These are phyloP conservation scores for Linnaemya tessellans DNA, from an alignment of 2,888 invertebrate species.

Conservation along the genomic window DNA sequence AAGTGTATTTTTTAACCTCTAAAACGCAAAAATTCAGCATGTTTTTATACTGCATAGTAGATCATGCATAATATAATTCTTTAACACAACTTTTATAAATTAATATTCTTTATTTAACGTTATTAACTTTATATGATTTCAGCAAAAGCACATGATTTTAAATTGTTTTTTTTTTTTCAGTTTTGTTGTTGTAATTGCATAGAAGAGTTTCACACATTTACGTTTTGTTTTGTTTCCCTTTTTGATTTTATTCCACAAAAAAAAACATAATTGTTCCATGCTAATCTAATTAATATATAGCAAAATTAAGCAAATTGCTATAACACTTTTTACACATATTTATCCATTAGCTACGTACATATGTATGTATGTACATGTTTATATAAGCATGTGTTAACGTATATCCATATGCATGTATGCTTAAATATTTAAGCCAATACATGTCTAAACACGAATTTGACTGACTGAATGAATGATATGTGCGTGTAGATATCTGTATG, in stretches of 20 bases:
- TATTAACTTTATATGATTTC: not conserved
- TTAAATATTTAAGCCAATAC: too few relatives aligned
- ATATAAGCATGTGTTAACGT: too few relatives aligned
- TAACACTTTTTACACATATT: not conserved
- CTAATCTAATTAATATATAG: conserved; percentile 67
- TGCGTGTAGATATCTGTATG: not conserved
- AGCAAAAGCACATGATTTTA: conserved; percentile 41
- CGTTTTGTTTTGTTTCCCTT: not conserved
- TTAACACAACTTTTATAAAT: conserved; percentile 8
- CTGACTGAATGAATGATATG: not conserved
- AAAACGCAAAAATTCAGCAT: conserved; percentile 49
- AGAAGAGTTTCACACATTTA: not conserved
- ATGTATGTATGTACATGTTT: not conserved
- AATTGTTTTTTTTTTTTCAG: not conserved
- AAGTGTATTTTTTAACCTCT: conserved; percentile 51
- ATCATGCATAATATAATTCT: conserved; percentile 17
- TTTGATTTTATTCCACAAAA: too few relatives aligned
- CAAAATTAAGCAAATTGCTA: conserved; percentile 30
- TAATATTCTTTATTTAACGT: not conserved
- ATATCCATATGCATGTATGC: too few relatives aligned
- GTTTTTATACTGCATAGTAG: conserved; percentile 16
- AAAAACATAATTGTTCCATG: conserved; percentile 32
- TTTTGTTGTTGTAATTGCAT: conserved; percentile 2
- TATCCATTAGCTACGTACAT: not conserved
- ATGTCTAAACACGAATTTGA: too few relatives aligned